These are phyloP conservation scores for Mythimna ferrago DNA, from an alignment of 2,888 invertebrate species.

Conservation along the genomic window DNA sequence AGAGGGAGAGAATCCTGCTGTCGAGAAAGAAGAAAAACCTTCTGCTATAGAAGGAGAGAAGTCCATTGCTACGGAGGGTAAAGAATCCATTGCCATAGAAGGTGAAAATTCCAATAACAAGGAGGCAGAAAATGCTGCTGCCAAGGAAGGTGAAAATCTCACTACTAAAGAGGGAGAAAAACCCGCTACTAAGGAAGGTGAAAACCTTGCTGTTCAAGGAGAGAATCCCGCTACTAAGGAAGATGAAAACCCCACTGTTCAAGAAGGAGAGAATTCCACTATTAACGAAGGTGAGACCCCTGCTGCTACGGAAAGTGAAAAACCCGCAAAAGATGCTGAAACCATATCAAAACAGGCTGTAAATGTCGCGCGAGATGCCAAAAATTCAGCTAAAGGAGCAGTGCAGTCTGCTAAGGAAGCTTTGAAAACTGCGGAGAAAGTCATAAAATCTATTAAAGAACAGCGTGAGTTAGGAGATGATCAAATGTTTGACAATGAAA, in stretches of 20 bases:
- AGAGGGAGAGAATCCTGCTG: too few species aligned
- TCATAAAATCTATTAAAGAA: constrained; percentile 48
- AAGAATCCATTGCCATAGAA: not conserved
- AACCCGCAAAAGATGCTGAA: constrained; percentile 42
- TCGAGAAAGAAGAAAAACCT: too few species aligned
- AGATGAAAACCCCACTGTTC: not conserved
- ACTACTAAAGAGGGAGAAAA: not conserved
- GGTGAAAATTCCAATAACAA: not conserved
- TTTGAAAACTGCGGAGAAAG: constrained; percentile 36
- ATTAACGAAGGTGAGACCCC: not conserved
- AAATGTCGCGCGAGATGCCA: constrained; percentile 40
- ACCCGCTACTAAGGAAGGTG: not conserved
- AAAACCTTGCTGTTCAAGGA: not conserved
- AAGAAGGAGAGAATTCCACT: constrained; percentile 17
- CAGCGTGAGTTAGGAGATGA: constrained; percentile 19
- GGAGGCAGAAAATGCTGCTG: constrained; percentile 5
- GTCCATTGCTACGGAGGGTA: not conserved
- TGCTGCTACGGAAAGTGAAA: not conserved
- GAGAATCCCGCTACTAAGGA: not conserved
- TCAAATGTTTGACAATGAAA: constrained; percentile 28
- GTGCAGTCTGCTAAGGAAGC: constrained; percentile 59
- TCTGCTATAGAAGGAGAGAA: not conserved
- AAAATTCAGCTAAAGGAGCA: constrained; percentile 64
- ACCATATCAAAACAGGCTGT: constrained; percentile 47
- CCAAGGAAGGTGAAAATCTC: not conserved